These are phyloP conservation scores for Adelognathus sp. DNA, from an alignment of 2,888 invertebrate genomes.

Conservation along the genomic window DNA sequence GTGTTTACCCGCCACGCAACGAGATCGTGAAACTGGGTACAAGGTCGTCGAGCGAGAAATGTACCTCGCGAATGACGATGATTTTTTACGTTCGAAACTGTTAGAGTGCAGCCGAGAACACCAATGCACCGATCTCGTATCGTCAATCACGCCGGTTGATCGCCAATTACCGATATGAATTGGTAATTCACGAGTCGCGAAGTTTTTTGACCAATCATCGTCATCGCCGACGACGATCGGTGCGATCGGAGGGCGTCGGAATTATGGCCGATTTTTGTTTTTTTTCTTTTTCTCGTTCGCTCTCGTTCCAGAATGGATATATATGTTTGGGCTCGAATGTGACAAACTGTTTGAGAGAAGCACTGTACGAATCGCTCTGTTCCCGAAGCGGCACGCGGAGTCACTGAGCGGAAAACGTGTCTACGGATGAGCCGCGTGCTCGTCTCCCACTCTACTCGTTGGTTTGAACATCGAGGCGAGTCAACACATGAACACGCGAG, in stretches of 20 bases:
- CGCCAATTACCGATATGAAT: no score
- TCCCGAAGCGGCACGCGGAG: constrained; percentile 57
- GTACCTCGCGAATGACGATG: not conserved
- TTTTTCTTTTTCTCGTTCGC: not conserved
- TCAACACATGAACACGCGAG: not conserved
- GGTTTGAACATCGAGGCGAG: constrained; percentile 28
- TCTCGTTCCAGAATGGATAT: not conserved
- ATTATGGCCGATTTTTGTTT: not conserved
- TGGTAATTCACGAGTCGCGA: not conserved
- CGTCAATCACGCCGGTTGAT: not conserved
- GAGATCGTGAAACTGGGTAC: constrained; percentile 24
- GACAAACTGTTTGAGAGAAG: not conserved
- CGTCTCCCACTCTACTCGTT: constrained; percentile 44
- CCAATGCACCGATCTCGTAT: not conserved
- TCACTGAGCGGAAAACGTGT: constrained; percentile 62
- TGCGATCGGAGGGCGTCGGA: not conserved
- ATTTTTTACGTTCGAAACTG: not conserved
- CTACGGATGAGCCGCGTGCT: constrained; percentile 50
- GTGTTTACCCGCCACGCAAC: not conserved
- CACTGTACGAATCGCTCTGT: constrained; percentile 30
- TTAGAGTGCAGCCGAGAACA: not conserved
- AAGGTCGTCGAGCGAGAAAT: constrained; percentile 9
- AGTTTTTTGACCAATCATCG: not conserved
- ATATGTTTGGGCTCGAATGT: not conserved
- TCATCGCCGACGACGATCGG: not conserved